Evolutionary conservation across 92 coral and sea anemone genomes (phyloP), one percentile per base, ranked within the genome.

Genomic region (Zoanthus gigantus): DNA sequence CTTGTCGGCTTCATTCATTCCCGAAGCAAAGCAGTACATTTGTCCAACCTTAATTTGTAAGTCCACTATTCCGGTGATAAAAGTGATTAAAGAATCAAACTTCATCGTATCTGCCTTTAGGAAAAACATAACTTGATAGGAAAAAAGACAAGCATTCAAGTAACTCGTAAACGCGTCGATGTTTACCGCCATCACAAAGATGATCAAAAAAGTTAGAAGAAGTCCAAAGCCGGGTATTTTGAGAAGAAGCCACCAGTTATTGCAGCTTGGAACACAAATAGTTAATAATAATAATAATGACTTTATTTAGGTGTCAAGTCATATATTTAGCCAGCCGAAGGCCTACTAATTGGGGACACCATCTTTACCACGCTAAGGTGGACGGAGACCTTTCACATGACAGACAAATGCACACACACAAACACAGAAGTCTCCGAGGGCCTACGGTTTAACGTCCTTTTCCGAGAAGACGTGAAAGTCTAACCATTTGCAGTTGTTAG

Each of bases 111-210:
- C 98, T 28, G 91, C 88, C 50, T 85, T 85, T 42, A 97, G 29
- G 3, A 90, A 77, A 5, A 42, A 42, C 91, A 97, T 92, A 10
- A 97, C 96, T 71, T 97, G 99, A 63, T 95, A 97, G 34, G 98
- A 97, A 71, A 95, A 97, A 66, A 97, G 82, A 93, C 97, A 97
- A 50, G 94, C 98, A 86, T 97, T 97, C 68, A 97, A 74, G 84
- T 97, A 97, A 6, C 97, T 93, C 9, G 99, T 97, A 61, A 95
- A 93, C 46, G 94, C 81, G 58, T 97, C 97, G 3, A 97, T 81
- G 58, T 97, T 90, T 16, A 97, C 82, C 18, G 71, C 89, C 90
- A 95, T 93, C 30, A 95, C 85, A 9, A 66, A 4, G 80, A 92
- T 72, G n/a, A 97, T 96, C n/a, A 93, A 42, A n/a, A 89, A 2